Evolutionary conservation across 2,113 vertebrate species (phyloP).

Genomic region (Bubo scandiacus): DNA sequence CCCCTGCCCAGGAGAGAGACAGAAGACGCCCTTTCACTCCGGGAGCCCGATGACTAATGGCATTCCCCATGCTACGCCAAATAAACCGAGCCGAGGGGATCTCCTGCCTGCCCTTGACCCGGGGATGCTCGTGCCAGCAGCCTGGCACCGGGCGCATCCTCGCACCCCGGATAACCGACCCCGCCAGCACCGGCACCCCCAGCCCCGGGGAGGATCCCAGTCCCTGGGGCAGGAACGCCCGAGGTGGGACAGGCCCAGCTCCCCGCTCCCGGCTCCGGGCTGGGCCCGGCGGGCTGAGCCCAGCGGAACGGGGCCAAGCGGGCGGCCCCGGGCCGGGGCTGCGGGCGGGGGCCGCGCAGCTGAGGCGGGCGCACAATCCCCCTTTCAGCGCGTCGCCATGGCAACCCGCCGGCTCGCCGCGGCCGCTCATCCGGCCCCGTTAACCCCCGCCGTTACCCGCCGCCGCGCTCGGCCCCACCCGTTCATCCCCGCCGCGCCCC

Average conservation of each 20-base stretch:
- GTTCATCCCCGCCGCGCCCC: not conserved
- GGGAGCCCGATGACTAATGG: not conserved
- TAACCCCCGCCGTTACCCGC: slow-evolving; percentile 38
- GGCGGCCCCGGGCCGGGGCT: not conserved
- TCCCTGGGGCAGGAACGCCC: not conserved
- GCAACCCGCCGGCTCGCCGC: slow-evolving; percentile 70
- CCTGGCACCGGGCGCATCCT: not conserved
- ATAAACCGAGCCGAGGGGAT: not conserved
- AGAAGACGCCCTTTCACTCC: not conserved
- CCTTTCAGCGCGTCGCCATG: slow-evolving; percentile 75
- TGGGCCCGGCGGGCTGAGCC: not conserved
- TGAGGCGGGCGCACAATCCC: slow-evolving; percentile 71
- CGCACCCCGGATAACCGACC: not conserved
- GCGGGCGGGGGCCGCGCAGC: slow-evolving; percentile 15
- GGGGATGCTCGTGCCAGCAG: not conserved
- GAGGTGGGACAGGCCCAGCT: not conserved
- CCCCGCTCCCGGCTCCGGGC: not conserved
- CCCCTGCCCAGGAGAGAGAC: not conserved
- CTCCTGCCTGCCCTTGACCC: slow-evolving; percentile 21
- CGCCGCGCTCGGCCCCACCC: slow-evolving; percentile 9
- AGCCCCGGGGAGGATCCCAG: not conserved
- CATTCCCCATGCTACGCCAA: not conserved
- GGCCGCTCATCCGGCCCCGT: slow-evolving; percentile 57
- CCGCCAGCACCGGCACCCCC: not conserved
- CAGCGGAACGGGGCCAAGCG: not conserved